Conservation (phyloP, 2,888 invertebrate species). For the Apamea epomidion region DNA sequence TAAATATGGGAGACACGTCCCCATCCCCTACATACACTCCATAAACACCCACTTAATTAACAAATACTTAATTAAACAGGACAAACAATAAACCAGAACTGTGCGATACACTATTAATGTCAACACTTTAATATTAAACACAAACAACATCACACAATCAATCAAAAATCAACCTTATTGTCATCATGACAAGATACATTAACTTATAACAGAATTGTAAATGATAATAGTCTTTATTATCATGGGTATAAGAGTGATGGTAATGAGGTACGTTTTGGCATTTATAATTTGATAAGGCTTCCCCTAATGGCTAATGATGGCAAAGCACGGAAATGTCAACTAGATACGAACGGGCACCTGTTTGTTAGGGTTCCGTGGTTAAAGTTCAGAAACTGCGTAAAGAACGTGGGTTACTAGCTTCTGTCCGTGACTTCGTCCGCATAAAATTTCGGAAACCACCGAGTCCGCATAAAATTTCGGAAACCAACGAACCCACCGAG, state of each 20-base stretch:
- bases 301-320: constrained; percentile 65
- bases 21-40: constrained; percentile 3
- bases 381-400: not conserved
- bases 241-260: constrained; percentile 33
- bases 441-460: too few species aligned
- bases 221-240: constrained; percentile 41
- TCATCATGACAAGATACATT: not conserved
- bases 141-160: constrained; percentile 24
- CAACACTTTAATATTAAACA: constrained; percentile 57
- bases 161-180: constrained; percentile 48
- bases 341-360: constrained; percentile 60
- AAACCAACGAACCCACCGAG: too few species aligned
- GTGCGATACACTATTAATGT: constrained; percentile 60
- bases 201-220: not conserved
- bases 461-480: too few species aligned
- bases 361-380: constrained; percentile 43
- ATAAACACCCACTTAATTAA: constrained; percentile 67
- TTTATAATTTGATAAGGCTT: constrained; percentile 63
- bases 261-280: constrained; percentile 52
- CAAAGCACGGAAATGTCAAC: constrained; percentile 70
- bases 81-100: constrained; percentile 62
- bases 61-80: constrained; percentile 60
- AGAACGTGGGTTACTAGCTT: not conserved
- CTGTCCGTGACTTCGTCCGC: not conserved
- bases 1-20: constrained; percentile 32